These are phyloP conservation scores for Drosophila pachea DNA, from an alignment of 1,140 invertebrate species.

Conservation along the genomic window DNA sequence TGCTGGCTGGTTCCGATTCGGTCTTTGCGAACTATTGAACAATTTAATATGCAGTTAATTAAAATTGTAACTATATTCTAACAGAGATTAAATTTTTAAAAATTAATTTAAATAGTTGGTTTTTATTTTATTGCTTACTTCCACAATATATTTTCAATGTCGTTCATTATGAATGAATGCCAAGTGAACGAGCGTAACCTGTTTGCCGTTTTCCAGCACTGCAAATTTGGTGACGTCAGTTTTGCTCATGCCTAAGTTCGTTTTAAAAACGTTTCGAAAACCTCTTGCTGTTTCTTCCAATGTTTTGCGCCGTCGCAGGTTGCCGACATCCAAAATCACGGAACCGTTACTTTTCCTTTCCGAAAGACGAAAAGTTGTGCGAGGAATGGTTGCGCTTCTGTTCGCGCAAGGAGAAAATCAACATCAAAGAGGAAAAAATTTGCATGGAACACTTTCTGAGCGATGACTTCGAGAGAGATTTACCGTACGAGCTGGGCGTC, in stretches of 20 bases:
- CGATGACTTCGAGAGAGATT: slow-evolving; percentile 11
- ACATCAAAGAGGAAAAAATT: slow-evolving; percentile 1
- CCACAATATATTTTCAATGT: not conserved
- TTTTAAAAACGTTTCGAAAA: slow-evolving; percentile 15
- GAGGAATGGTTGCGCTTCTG: not conserved
- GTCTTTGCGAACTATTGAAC: too few species aligned
- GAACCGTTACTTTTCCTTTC: slow-evolving; percentile 14
- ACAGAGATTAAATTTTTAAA: not conserved
- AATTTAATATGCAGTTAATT: too few species aligned
- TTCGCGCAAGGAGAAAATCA: not conserved
- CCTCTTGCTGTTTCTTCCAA: not conserved
- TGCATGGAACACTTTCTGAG: not conserved
- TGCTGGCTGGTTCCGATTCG: slow-evolving; percentile 13
- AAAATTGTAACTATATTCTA: not conserved
- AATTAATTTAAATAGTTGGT: not conserved
- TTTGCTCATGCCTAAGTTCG: slow-evolving; percentile 1
- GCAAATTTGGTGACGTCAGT: slow-evolving; percentile 8
- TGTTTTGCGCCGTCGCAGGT: slow-evolving; percentile 11
- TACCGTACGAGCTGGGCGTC: slow-evolving; percentile 8
- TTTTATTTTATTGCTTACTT: not conserved
- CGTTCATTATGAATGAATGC: not conserved
- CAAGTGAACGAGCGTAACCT: too few species aligned
- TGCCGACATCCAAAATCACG: slow-evolving; percentile 2
- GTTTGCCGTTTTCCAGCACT: slow-evolving; percentile 4
- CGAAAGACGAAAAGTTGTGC: not conserved